A percentile compares a stretch with the other conserved stretches of the same genome.
These are phyloP conservation scores for Hemiscyllium ocellatum DNA, from an alignment of 2,113 vertebrate genomes.

Conservation along the genomic window DNA sequence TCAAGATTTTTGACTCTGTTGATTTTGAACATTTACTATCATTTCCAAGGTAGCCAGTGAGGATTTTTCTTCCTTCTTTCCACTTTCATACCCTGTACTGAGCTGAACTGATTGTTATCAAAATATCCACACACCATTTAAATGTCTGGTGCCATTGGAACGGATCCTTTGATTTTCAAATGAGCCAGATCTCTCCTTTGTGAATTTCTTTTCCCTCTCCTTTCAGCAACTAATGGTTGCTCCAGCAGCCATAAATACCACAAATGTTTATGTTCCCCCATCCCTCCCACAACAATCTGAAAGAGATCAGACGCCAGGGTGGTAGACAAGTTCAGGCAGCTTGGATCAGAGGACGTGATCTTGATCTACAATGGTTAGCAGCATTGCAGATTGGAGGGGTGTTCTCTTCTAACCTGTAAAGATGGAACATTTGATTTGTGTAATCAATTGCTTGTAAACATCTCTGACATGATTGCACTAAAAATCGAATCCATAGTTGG, in stretches of 20 bases:
- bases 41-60: background rate
- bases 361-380: background rate
- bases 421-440: background rate
- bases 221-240: background rate
- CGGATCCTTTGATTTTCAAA: background rate
- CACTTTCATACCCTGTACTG: background rate
- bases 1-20: background rate
- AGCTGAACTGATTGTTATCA: background rate
- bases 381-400: background rate
- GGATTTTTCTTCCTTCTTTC: background rate
- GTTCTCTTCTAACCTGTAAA: background rate
- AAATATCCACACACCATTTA: background rate
- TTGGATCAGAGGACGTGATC: background rate
- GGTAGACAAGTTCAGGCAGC: background rate
- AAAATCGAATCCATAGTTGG: background rate
- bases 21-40: background rate
- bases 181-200: background rate
- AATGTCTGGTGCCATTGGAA: background rate
- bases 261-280: background rate
- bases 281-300: too few relatives aligned
- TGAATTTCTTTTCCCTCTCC: too few relatives aligned
- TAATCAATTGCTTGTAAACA: background rate
- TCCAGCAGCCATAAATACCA: background rate
- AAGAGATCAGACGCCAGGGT: background rate
- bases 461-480: background rate